Conservation (phyloP, 2,113 vertebrate genomes). For the Oplegnathus fasciatus region DNA sequence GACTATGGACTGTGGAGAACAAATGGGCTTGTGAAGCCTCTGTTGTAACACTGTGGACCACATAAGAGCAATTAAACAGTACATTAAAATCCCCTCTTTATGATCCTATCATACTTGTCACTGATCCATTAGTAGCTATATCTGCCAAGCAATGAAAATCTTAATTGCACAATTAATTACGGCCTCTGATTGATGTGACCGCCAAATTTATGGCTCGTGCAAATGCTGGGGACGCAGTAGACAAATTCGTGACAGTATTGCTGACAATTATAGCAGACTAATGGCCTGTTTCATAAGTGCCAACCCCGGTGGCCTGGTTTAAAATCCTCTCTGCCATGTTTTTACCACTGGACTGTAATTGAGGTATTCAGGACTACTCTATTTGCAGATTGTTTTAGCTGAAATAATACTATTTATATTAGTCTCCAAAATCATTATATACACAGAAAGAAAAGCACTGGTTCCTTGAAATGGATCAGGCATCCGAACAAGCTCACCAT, state of each 20-base stretch:
- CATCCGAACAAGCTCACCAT: conserved; percentile 40
- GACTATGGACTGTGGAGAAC: conserved; percentile 30
- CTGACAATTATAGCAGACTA: conserved; percentile 78
- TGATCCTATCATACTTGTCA: conserved; percentile 85
- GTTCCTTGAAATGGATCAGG: neutral
- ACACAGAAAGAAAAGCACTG: conserved; percentile 7
- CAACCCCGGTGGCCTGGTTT: conserved; percentile 59
- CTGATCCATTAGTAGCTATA: conserved; percentile 84
- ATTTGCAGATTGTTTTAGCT: conserved; percentile 29
- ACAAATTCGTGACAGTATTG: conserved; percentile 74
- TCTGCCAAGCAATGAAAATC: conserved; percentile 85
- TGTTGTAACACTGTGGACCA: conserved; percentile 64
- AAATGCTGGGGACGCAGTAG: conserved; percentile 61
- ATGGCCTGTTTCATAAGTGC: conserved; percentile 70
- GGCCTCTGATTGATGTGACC: conserved; percentile 82
- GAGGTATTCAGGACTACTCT: conserved; percentile 21
- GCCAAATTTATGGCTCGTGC: conserved; percentile 77
- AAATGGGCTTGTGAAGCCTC: conserved; percentile 68
- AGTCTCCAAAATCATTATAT: conserved; percentile 4
- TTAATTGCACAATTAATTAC: conserved; percentile 88
- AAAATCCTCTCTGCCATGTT: conserved; percentile 29
- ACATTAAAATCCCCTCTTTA: conserved; percentile 86
- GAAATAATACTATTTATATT: conserved; percentile 9
- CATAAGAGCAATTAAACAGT: conserved; percentile 86
- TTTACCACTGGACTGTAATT: conserved; percentile 53